Evolutionary conservation across 2,113 vertebrate genomes (phyloP).

Genomic region (Mungos mungo): DNA sequence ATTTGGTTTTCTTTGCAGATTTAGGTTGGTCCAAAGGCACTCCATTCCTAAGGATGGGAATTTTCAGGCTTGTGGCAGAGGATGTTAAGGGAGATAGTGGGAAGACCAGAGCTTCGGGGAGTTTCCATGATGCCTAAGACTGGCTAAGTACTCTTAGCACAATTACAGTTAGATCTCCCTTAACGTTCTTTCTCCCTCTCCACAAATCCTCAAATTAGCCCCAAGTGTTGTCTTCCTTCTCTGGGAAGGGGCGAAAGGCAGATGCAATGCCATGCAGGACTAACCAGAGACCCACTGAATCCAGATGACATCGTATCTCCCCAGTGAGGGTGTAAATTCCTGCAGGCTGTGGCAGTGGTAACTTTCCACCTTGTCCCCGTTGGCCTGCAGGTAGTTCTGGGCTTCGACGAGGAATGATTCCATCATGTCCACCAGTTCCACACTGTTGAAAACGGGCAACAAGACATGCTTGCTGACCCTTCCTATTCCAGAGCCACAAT

Average conservation of each 20-base stretch:
- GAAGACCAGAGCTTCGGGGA: not conserved
- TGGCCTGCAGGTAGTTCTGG: constrained; percentile 90
- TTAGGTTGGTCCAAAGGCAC: not conserved
- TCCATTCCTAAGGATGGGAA: not conserved
- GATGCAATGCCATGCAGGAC: constrained; percentile 70
- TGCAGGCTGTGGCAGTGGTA: constrained; percentile 95
- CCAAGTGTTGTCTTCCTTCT: not conserved
- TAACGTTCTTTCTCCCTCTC: not conserved
- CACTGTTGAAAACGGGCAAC: constrained; percentile 91
- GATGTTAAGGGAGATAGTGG: not conserved
- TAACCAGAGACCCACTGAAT: constrained; percentile 98
- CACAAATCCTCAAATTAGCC: not conserved
- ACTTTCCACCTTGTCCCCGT: constrained; percentile 89
- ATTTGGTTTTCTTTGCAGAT: not conserved
- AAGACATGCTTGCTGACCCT: constrained; percentile 94
- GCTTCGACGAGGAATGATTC: constrained; percentile 94
- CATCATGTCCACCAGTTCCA: constrained; percentile 97
- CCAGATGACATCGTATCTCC: constrained; percentile 96
- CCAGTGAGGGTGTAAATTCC: constrained; percentile 89
- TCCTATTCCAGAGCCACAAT: constrained; percentile 96
- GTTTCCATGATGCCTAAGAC: not conserved
- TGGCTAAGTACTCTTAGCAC: not conserved
- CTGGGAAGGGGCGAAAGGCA: not conserved
- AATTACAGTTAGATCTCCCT: too few relatives aligned
- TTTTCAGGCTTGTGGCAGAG: not conserved